Conservation (phyloP, 2,797 vertebrate species). For the Lophius americanus region DNA sequence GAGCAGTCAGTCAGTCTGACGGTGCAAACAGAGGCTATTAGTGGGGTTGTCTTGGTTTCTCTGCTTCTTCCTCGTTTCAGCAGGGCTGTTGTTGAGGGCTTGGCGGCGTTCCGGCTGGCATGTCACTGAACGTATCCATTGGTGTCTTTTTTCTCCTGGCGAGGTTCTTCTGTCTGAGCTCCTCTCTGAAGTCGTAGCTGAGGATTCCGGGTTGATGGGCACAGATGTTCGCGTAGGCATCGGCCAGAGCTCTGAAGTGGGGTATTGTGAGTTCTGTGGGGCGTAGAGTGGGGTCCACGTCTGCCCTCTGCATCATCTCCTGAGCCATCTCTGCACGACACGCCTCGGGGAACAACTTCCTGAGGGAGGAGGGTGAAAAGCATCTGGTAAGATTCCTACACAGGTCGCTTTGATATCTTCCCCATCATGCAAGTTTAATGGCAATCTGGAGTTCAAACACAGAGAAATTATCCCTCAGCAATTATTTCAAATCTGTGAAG, state of each 20-base stretch:
- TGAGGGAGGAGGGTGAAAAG: conserved; percentile 49
- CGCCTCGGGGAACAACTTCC: conserved; percentile 91
- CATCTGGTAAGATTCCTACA: conserved; percentile 11
- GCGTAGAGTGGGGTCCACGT: conserved; percentile 90
- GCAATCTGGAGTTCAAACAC: conserved; percentile 52
- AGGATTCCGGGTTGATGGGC: conserved; percentile 79
- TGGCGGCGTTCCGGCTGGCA: background rate
- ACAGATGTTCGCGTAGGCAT: conserved; percentile 88
- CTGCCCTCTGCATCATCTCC: conserved; percentile 84
- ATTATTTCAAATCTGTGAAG: conserved; percentile 63
- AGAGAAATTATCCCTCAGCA: conserved; percentile 58
- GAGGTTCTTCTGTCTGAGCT: conserved; percentile 78
- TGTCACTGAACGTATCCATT: conserved; percentile 1
- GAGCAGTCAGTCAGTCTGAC: conserved; percentile 65
- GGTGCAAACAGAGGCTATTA: conserved; percentile 55
- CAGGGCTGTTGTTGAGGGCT: conserved; percentile 4
- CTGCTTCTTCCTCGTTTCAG: conserved; percentile 32
- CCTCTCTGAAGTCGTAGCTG: conserved; percentile 88
- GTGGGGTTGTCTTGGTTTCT: conserved; percentile 21
- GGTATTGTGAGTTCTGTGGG: conserved; percentile 87
- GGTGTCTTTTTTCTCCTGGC: background rate
- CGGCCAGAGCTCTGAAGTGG: conserved; percentile 86
- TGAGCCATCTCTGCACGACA: conserved; percentile 83
- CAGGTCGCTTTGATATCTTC: conserved; percentile 67
- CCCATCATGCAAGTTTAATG: conserved; percentile 67